phyloP scores from a whole-genome alignment of 2,113 vertebrate species.

The Castor canadensis region DNA sequence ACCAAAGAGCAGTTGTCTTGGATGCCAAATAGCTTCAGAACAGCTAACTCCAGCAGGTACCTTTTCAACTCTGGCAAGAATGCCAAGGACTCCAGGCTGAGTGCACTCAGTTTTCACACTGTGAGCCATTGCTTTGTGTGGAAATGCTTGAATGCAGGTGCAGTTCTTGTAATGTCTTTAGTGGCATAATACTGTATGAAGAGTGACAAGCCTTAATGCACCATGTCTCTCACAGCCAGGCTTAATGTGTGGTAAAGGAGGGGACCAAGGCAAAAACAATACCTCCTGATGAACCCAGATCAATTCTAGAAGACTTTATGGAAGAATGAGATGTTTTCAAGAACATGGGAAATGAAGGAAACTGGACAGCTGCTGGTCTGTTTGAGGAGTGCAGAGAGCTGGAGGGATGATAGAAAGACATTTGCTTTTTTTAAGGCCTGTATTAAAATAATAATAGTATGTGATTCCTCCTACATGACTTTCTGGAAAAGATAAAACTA shows the following conservation, averaged over 20 bases:
- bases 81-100: neutral
- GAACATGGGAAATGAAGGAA: neutral
- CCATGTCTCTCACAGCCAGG: neutral
- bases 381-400: neutral
- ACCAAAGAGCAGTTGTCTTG: neutral
- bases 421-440: neutral
- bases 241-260: neutral
- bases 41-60: neutral
- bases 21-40: constrained; percentile 40
- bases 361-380: neutral
- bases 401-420: neutral
- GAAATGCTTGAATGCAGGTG: constrained; percentile 11
- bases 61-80: constrained; percentile 52
- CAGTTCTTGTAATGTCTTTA: constrained; percentile 12
- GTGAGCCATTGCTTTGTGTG: neutral
- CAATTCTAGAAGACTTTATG: neutral
- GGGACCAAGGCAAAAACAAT: neutral
- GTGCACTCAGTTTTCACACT: neutral
- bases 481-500: neutral
- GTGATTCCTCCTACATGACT: neutral
- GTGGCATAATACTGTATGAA: neutral
- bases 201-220: neutral
- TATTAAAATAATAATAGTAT: neutral
- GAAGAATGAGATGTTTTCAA: neutral
- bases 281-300: neutral